Base-by-base conservation (phyloP, 2,888 invertebrate genomes). In the Glyphotaelius pellucidus region DNA sequence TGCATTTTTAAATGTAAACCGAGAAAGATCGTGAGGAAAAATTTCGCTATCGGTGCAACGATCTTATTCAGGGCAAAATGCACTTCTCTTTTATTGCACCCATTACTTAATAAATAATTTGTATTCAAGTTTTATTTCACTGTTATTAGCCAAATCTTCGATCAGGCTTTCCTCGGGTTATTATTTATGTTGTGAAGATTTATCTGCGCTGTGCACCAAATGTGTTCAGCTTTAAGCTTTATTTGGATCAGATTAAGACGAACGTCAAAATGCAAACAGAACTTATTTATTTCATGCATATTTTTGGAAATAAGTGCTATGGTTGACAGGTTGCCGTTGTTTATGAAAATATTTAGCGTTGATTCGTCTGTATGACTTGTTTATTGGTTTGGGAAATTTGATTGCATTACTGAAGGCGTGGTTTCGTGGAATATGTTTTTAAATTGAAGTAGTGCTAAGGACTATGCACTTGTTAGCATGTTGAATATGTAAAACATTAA, bases 1-100 rank as follows among this genome's bases (percentile, higher is more conserved):
- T 67, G 67, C 67, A 67, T 67, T 67, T 67, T 67, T 67, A 67
- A 67, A 67, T 67, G 67, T 67, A 67, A 67, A n/a, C 67, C 67
- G n/a, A 67, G 19, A 67, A 67, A 67, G 9, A 25, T 67, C 67
- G 67, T 67, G 67, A 67, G 67, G 67, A 67, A 67, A 67, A 67
- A 67, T 67, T 67, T 67, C 67, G 67, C 67, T 67, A 67, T 67
- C 67, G n/a, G n/a, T 67, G n/a, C 67, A 67, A 25, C 25, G n/a
- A 67, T 67, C 67, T 67, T 9, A 25, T 67, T 9, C 67, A 67
- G 25, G 5, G 9, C 25, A 67, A 67, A 67, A 25, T 67, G 9
- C 25, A 67, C 7, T 67, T 7, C 25, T 19, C 52, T 67, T 52
- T n/a, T 67, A 25, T 7, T 25, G 67, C 67, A 67, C 9, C 52